phyloP scores from a whole-genome alignment of 2,888 invertebrate species.

The Drosophila phalerata region DNA sequence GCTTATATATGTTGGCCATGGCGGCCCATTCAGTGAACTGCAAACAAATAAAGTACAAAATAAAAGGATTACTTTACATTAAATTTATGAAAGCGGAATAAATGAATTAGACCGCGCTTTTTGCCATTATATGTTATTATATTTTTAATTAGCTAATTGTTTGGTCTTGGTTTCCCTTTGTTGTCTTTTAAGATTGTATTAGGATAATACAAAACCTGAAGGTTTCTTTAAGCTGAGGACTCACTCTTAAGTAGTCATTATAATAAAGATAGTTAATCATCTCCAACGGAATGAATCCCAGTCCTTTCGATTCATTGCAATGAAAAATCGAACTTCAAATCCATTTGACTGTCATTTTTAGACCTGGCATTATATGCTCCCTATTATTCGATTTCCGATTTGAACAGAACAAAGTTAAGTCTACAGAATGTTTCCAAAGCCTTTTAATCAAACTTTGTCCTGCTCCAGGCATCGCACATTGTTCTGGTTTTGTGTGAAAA shows the following conservation, averaged over 20 bases:
- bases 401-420: neutral
- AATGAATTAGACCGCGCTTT: conserved; percentile 30
- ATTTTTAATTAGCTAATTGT: conserved; percentile 19
- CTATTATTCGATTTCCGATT: conserved; percentile 13
- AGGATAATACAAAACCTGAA: neutral
- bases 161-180: neutral
- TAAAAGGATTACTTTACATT: conserved; percentile 37
- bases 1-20: conserved; percentile 15
- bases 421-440: neutral
- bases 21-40: conserved; percentile 8
- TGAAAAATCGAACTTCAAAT: conserved; percentile 16
- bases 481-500: conserved; percentile 28
- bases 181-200: neutral
- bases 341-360: neutral
- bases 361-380: neutral
- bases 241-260: neutral
- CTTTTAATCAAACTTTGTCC: conserved; percentile 49
- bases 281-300: neutral
- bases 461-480: conserved; percentile 7
- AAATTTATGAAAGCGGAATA: conserved; percentile 18
- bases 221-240: neutral
- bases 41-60: conserved; percentile 7
- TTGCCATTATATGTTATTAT: conserved; percentile 12
- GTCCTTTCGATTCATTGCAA: conserved; percentile 4
- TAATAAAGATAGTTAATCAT: no score